These are phyloP conservation scores for Poecilia picta DNA, from an alignment of 2,797 vertebrate species.

Conservation along the genomic window DNA sequence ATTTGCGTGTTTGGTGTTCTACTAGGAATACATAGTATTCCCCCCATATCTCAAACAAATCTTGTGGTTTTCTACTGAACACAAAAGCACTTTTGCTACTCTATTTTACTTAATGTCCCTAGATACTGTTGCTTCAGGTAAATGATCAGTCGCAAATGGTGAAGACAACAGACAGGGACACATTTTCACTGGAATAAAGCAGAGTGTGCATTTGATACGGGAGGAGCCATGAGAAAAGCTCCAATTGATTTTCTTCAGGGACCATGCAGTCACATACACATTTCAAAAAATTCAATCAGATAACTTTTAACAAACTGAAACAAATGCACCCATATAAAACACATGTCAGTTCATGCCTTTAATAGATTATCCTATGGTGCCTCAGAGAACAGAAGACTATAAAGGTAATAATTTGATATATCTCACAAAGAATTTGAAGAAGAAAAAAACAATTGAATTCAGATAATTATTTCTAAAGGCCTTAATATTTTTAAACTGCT, in stretches of 20 bases:
- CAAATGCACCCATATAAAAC: conserved; percentile 44
- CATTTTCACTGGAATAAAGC: conserved; percentile 53
- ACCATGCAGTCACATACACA: conserved; percentile 28
- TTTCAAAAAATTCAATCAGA: conserved; percentile 42
- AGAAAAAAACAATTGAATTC: background rate
- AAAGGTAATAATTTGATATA: background rate
- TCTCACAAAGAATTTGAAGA: background rate
- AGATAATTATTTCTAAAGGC: background rate
- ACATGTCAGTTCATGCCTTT: conserved; percentile 26
- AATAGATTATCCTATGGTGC: conserved; percentile 46
- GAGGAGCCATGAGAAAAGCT: conserved; percentile 27
- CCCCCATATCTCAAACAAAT: conserved; percentile 44
- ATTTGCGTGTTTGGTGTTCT: conserved; percentile 34
- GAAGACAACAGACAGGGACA: conserved; percentile 35
- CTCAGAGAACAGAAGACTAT: conserved; percentile 21
- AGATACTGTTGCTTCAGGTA: conserved; percentile 33
- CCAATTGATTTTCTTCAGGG: conserved; percentile 53
- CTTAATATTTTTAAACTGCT: background rate
- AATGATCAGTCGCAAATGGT: conserved; percentile 48
- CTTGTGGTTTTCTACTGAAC: conserved; percentile 40
- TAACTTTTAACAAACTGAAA: conserved; percentile 42
- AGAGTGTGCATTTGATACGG: conserved; percentile 41
- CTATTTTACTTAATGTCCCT: conserved; percentile 41
- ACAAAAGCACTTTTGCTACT: conserved; percentile 32
- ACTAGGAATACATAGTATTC: conserved; percentile 31